These are phyloP conservation scores for Nysson spinosus DNA, from an alignment of 2,888 invertebrate genomes.

Conservation along the genomic window DNA sequence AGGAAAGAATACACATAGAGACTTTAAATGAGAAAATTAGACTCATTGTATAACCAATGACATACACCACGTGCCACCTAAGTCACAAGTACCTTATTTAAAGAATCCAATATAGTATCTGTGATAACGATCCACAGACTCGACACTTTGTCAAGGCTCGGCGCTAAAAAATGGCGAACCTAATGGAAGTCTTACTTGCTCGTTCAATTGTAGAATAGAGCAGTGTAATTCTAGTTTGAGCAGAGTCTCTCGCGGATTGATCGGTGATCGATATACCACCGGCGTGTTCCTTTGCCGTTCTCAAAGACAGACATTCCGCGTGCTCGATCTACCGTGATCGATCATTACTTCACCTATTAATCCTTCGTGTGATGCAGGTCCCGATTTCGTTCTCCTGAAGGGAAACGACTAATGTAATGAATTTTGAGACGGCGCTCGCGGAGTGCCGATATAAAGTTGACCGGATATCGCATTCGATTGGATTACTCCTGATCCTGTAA, in stretches of 20 bases:
- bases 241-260: constrained; percentile 49
- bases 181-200: constrained; percentile 27
- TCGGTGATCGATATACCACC: constrained; percentile 55
- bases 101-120: too few species aligned
- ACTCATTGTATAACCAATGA: too few species aligned
- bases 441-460: constrained; percentile 9
- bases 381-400: constrained; percentile 47
- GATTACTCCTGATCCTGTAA: too few species aligned
- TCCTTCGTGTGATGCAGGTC: constrained; percentile 46
- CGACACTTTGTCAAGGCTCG: constrained; percentile 30
- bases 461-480: constrained; percentile 7
- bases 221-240: constrained; percentile 19
- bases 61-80: too few species aligned
- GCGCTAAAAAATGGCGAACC: constrained; percentile 44
- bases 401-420: constrained; percentile 37
- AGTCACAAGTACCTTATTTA: too few species aligned
- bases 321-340: constrained; percentile 59
- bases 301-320: constrained; percentile 56
- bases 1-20: too few species aligned
- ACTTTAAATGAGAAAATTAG: too few species aligned
- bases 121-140: constrained; percentile 39
- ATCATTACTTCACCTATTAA: constrained; percentile 63
- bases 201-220: constrained; percentile 17
- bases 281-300: constrained; percentile 44
- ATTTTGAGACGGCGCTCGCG: constrained; percentile 39